Evolutionary conservation across 2,113 vertebrate genomes (phyloP).

Genomic region (Chrysochloris asiatica): DNA sequence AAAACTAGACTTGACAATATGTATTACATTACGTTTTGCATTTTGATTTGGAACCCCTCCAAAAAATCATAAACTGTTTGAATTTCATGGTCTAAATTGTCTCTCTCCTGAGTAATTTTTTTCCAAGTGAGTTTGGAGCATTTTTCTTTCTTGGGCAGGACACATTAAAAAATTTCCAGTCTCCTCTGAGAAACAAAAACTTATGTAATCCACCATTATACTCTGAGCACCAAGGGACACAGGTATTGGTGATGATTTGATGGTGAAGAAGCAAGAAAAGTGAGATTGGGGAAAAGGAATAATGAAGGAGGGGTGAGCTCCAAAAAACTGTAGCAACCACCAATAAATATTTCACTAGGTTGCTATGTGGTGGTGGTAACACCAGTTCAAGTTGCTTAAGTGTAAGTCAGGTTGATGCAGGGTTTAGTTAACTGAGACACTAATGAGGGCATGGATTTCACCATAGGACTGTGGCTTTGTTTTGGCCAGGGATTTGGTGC

Average conservation of each 20-base stretch:
- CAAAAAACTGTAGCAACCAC: neutral
- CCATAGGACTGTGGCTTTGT: slow-evolving; percentile 45
- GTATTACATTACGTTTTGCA: neutral
- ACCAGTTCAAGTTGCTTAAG: slow-evolving; percentile 54
- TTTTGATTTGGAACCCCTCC: slow-evolving; percentile 41
- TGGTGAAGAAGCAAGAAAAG: neutral
- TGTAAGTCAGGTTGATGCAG: slow-evolving; percentile 15
- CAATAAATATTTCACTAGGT: slow-evolving; percentile 59
- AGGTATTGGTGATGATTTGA: neutral
- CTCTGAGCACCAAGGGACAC: neutral
- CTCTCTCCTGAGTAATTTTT: slow-evolving; percentile 13
- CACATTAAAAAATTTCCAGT: slow-evolving; percentile 31
- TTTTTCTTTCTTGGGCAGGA: neutral
- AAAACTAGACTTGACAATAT: neutral
- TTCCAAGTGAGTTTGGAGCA: neutral
- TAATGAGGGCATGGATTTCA: slow-evolving; percentile 43
- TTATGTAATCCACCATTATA: neutral
- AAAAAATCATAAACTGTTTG: slow-evolving; percentile 26
- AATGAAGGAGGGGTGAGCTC: neutral
- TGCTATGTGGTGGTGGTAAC: slow-evolving; percentile 48
- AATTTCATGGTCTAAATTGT: slow-evolving; percentile 27
- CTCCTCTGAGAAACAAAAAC: neutral
- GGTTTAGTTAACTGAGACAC: neutral
- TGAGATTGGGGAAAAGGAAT: neutral
- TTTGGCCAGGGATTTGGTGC: slow-evolving; percentile 44